Base-by-base conservation (phyloP, 1,140 invertebrate genomes). In the Atta colombica region DNA sequence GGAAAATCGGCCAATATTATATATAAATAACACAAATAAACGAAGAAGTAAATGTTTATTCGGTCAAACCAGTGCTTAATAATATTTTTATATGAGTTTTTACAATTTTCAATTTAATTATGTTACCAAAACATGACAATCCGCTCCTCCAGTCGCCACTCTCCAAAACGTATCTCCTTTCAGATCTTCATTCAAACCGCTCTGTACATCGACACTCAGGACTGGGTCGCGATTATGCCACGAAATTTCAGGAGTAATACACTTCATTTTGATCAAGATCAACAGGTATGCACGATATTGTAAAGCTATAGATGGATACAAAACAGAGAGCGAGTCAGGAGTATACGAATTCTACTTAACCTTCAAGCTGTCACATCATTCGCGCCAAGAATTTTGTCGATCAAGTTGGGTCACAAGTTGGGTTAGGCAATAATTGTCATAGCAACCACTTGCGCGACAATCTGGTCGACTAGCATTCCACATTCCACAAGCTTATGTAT, bases 141-240 rank as follows among this genome's bases (percentile, higher is more conserved):
- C 99, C 0, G 98, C 97, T 78, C 99, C 99, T 84, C 97, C 98
- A 69, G 98, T 98, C n/a, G 98, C 99, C 39, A 99, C 94, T 80
- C 98, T 96, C 94, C 97, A 96, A 90, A 97, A 97, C 39, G 95
- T 95, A 77, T 96, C 96, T 80, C 94, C 93, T 5, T 87, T 90
- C 4, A 90, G 85, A 31, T 88, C 93, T 91, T 93, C 93, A 25
- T 85, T 90, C 90, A 92, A 93, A 92, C 96, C 95, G 86, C 96
- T 95, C 92, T 99, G 98, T 93, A 99, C 96, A 95, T 99, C 98
- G 58, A 99, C 96, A 95, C 98, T 98, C 74, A 99, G 96, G 0
- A 99, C 98, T 5, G 99, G 99, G 92, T 99, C 98, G 88, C 98
- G 96, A 94, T 99, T 99, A 93, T 99, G 99, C 99, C 99, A 99